Evolutionary conservation across 2,113 vertebrate species (phyloP), one percentile per base, ranked within the genome.

Genomic region (Mesoclemmys tuberculata): DNA sequence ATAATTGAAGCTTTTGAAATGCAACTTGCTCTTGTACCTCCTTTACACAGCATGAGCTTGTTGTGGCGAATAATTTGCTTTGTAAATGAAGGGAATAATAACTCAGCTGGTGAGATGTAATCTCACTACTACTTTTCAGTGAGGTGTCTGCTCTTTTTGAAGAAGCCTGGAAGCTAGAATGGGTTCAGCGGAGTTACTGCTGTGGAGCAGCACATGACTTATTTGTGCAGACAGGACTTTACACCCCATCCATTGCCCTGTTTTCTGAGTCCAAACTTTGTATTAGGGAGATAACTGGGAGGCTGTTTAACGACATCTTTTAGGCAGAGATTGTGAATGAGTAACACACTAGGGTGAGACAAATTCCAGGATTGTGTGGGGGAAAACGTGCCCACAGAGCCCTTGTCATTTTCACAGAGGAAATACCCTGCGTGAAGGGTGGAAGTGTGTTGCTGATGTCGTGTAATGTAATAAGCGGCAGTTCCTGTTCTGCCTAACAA

Each of bases 141-240:
- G 38, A 10, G 68, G 35, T 21, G 10, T 16, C n/a, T 21, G 77
- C 48, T 85, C n/a, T 54, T 51, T 44, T 68, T 27, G 2, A 18
- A 74, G 54, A 5, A 35, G 44, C 3, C 0, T 2, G 64, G 31
- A 7, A 51, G 41, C 31, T 80, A 14, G 0, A 0, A 58, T 78
- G 77, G 75, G 80, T 10, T 12, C 64, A 31, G 5, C 3, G 26
- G n/a, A 41, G 12, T 6, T 91, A n/a, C 24, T 4, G 0, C 44
- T 38, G 41, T 9, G 56, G 74, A 89, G 52, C 74, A 84, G 51
- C 0, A 2, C 58, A 16, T 68, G 82, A 22, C 13, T 80, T 2
- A 0, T 88, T 75, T 46, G 41, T 27, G 29, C 82, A 75, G 27
- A 27, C 49, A 12, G 51, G 64, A n/a, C n/a, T 78, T 52, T 31